Conservation (phyloP, 2,113 vertebrate genomes). For the Gasterosteus nipponicus region DNA sequence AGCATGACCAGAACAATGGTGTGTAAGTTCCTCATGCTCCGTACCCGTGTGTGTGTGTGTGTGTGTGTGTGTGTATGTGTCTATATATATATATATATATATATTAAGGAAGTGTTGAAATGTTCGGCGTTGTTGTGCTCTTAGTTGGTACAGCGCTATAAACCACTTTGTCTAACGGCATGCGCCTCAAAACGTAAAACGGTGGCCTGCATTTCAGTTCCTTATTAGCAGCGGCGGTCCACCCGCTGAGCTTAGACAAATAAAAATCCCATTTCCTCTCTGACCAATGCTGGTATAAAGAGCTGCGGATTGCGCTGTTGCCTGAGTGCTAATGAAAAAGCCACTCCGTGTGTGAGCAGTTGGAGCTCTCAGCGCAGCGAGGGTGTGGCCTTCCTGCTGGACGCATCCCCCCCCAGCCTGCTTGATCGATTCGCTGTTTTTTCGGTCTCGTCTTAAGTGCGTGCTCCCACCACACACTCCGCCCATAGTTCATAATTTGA, state of each 20-base stretch:
- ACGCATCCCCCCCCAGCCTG: constrained; percentile 67
- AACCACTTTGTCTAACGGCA: constrained; percentile 23
- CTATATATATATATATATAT: too few species aligned
- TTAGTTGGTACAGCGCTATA: background rate
- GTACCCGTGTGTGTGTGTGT: too few species aligned
- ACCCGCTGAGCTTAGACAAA: constrained; percentile 57
- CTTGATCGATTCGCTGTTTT: constrained; percentile 79
- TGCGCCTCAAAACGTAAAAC: constrained; percentile 11
- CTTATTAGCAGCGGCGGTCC: constrained; percentile 52
- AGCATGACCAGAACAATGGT: constrained; percentile 17
- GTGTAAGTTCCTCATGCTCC: constrained; percentile 3
- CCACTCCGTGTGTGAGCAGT: constrained; percentile 70
- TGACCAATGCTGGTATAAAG: constrained; percentile 56
- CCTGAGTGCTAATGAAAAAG: constrained; percentile 66
- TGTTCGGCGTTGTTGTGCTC: background rate
- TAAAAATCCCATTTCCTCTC: constrained; percentile 71
- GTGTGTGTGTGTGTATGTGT: too few species aligned
- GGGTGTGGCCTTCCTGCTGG: constrained; percentile 65
- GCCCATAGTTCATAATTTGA: constrained; percentile 64
- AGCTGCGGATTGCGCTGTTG: constrained; percentile 47
- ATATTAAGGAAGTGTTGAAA: constrained; percentile 26
- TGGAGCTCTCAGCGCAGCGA: constrained; percentile 64
- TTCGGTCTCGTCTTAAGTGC: constrained; percentile 69
- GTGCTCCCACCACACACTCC: constrained; percentile 59
- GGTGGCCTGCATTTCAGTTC: constrained; percentile 26